phyloP scores from a whole-genome alignment of 2,888 invertebrate species.

The Chaetoderma sp. region DNA sequence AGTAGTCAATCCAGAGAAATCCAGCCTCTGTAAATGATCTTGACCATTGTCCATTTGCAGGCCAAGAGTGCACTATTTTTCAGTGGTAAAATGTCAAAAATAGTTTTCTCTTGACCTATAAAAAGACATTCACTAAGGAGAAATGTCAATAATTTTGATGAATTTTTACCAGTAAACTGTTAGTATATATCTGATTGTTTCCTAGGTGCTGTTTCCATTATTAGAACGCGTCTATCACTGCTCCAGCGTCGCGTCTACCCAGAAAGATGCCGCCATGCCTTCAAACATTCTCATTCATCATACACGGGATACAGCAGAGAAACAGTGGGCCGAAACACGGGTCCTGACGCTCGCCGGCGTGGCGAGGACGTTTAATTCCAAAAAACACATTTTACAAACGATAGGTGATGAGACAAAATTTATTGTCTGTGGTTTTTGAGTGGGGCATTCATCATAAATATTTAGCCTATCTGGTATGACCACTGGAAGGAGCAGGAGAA shows the following conservation, averaged over 20 bases:
- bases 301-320: constrained; percentile 97
- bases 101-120: too few relatives aligned
- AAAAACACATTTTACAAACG: constrained; percentile 80
- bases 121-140: too few relatives aligned
- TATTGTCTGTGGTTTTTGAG: background rate
- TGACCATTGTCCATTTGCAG: too few relatives aligned
- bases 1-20: too few relatives aligned
- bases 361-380: constrained; percentile 92
- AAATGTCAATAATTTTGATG: too few relatives aligned
- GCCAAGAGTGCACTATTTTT: too few relatives aligned
- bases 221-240: constrained; percentile 86
- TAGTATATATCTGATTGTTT: too few relatives aligned
- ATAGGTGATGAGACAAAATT: constrained; percentile 55
- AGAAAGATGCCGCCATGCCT: constrained; percentile 67
- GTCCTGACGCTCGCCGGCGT: constrained; percentile 80
- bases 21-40: too few relatives aligned
- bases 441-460: background rate
- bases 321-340: constrained; percentile 99
- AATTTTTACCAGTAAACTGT: too few relatives aligned
- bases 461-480: background rate
- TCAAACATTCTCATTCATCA: constrained; percentile 98
- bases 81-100: too few relatives aligned
- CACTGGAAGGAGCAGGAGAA: too few relatives aligned
- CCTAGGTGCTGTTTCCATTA: constrained; percentile 91
- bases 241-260: constrained; percentile 72